Evolutionary conservation across 2,888 invertebrate genomes (phyloP).

Genomic region (Aleiodes leptofemur): DNA sequence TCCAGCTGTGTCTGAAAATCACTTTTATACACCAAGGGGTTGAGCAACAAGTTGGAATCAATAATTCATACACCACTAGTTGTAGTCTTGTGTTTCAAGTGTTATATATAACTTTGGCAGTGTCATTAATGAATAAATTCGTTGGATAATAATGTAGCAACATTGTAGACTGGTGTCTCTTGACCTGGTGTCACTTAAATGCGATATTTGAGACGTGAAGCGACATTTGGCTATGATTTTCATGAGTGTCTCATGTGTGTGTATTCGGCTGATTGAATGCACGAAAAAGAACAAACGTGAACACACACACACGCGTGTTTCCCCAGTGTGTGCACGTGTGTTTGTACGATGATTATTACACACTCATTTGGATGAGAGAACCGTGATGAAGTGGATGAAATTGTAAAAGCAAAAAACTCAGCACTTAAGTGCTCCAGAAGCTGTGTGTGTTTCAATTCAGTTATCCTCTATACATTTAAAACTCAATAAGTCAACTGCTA

Average conservation of each 20-base stretch:
- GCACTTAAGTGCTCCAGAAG: background rate
- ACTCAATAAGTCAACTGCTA: conserved; percentile 1
- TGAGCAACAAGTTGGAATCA: too few relatives aligned
- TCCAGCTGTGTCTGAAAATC: background rate
- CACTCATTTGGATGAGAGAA: conserved; percentile 8
- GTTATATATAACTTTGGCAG: too few relatives aligned
- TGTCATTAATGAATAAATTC: too few relatives aligned
- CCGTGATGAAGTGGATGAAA: conserved; percentile 9
- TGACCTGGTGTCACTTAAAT: too few relatives aligned
- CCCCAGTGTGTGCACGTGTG: background rate
- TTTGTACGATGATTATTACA: background rate
- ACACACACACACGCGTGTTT: background rate
- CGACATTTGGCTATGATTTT: background rate
- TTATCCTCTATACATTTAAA: background rate
- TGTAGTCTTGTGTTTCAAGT: too few relatives aligned
- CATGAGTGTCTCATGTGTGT: background rate
- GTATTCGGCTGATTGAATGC: conserved; percentile 1
- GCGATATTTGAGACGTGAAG: background rate
- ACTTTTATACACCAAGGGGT: too few relatives aligned
- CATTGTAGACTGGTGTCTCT: too few relatives aligned
- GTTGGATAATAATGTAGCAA: too few relatives aligned
- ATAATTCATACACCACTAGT: too few relatives aligned
- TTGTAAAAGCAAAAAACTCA: background rate
- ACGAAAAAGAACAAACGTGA: background rate
- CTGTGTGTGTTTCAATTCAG: background rate